These are phyloP conservation scores for Nothobranchius furzeri DNA, from an alignment of 2,113 vertebrate species.

Conservation along the genomic window DNA sequence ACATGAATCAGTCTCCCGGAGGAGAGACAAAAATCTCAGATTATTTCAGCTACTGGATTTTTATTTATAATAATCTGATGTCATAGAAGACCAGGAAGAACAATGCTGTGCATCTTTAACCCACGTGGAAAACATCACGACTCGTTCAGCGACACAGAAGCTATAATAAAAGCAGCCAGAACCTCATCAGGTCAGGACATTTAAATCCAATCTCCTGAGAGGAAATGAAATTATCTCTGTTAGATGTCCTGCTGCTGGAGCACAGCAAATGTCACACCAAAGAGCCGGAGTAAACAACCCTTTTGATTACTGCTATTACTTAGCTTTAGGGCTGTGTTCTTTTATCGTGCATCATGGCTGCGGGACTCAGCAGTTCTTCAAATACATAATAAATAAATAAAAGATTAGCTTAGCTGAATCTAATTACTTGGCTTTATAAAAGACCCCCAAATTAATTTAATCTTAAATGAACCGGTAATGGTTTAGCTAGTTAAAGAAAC, in stretches of 20 bases:
- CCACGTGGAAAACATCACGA: slow-evolving; percentile 12
- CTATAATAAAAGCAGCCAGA: slow-evolving; percentile 20
- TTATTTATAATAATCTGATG: background rate
- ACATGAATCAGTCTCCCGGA: slow-evolving; percentile 6
- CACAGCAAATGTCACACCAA: slow-evolving; percentile 61
- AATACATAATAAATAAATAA: slow-evolving; percentile 14
- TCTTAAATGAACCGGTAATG: slow-evolving; percentile 32
- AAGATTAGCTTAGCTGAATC: slow-evolving; percentile 46
- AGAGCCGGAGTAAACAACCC: slow-evolving; percentile 65
- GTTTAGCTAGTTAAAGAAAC: background rate
- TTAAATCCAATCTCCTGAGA: slow-evolving; percentile 63
- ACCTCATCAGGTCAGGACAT: slow-evolving; percentile 45
- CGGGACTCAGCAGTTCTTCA: slow-evolving; percentile 40
- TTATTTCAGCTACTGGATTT: background rate
- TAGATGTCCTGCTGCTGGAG: slow-evolving; percentile 52
- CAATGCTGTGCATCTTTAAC: background rate
- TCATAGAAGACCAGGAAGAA: background rate
- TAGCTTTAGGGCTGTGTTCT: slow-evolving; percentile 46
- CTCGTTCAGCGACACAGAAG: slow-evolving; percentile 8
- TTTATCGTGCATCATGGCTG: slow-evolving; percentile 44
- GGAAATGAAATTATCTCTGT: slow-evolving; percentile 66
- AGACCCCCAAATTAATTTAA: slow-evolving; percentile 46
- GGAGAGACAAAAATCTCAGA: background rate
- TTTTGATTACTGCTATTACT: slow-evolving; percentile 57
- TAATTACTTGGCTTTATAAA: slow-evolving; percentile 52